Evolutionary conservation across 2,797 vertebrate species (phyloP), one percentile per base, ranked within the genome.

Genomic region (Catharus ustulatus): DNA sequence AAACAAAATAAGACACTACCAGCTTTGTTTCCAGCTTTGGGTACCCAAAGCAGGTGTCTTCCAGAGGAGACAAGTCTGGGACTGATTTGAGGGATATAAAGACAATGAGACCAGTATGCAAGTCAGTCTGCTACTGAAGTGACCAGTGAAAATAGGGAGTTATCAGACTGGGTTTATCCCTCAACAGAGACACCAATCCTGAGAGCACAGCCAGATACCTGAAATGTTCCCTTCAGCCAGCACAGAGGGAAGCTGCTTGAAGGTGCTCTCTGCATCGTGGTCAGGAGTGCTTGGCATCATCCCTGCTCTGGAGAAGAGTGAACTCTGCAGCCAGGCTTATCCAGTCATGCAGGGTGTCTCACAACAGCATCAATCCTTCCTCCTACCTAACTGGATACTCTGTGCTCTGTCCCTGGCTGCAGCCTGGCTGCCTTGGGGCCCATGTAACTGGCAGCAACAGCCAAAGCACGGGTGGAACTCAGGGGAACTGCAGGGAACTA

Each of bases 231-330:
- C 20, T 61, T 15, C 27, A 69, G 55, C 15, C 46, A 46, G 55
- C 3, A 11, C 4, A 57, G 64, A 88, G 30, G 54, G 69, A 43
- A 61, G 42, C 21, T 82, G 15, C 64, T 73, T 23, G 24, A 17
- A 45, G n/a, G 19, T 19, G n/a, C 20, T 67, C 15, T 27, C 49
- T 46, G 15, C 13, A 10, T 30, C 0, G 0, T 22, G 42, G 38
- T 46, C 51, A 32, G 38, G 34, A 48, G 43, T 4, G 16, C 34
- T 46, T 26, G 42, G 26, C 30, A 13, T 48, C 34, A 13, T 32
- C 38, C 30, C 40, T 30, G 38, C 32, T 42, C 23, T 27, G 5
- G 7, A 38, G 36, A 46, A 49, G 30, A 46, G n/a, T 40, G 62
- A 64, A 8, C 22, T 69, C 57, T 64, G 55, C 27, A 43, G n/a